These are phyloP conservation scores for Phylloscopus trochilus DNA, from an alignment of 2,113 vertebrate species.

Conservation along the genomic window DNA sequence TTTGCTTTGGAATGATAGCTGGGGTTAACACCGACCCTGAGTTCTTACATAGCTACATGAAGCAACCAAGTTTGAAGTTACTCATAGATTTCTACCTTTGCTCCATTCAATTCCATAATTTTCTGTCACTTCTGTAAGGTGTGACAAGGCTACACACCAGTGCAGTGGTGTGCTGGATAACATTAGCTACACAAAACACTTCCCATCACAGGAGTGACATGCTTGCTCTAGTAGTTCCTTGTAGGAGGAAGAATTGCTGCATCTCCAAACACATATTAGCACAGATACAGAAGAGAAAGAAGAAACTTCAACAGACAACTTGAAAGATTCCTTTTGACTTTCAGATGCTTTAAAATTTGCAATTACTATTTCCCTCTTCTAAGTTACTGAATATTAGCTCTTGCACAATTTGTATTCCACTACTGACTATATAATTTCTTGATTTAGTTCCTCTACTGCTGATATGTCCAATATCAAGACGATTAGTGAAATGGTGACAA, in stretches of 20 bases:
- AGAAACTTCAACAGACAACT: not conserved
- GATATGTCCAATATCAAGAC: not conserved
- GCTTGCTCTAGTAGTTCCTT: not conserved
- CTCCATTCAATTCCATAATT: not conserved
- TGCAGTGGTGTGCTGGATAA: too few relatives aligned
- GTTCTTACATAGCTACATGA: not conserved
- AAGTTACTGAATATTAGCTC: not conserved
- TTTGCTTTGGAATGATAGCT: not conserved
- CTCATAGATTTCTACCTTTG: not conserved
- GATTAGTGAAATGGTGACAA: not conserved
- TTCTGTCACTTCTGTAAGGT: not conserved
- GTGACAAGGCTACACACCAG: not conserved
- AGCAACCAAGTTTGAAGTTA: not conserved
- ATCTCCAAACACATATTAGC: not conserved
- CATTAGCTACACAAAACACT: not conserved
- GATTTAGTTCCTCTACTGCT: not conserved
- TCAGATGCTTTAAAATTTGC: not conserved
- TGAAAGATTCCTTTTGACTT: not conserved
- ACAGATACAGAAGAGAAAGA: not conserved
- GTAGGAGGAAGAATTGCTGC: not conserved
- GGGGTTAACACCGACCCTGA: not conserved
- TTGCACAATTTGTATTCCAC: not conserved
- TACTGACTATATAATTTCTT: not conserved
- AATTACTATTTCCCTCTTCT: not conserved
- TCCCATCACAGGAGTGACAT: not conserved